A percentile compares a stretch with the other conserved stretches of the same genome.
Conservation (phyloP, 2,888 invertebrate genomes). For the Cataglyphis rosenhaueri region DNA sequence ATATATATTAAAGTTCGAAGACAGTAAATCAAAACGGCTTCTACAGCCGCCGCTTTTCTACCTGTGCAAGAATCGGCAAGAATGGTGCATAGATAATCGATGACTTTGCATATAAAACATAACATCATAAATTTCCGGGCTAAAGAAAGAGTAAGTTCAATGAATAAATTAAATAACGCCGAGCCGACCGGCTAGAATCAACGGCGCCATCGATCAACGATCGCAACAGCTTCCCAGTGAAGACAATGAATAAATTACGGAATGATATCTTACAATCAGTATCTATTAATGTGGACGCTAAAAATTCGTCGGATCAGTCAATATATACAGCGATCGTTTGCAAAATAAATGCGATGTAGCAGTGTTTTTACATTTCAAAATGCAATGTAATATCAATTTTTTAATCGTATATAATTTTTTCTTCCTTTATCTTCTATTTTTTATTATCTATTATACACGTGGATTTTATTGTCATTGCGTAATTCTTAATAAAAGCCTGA, state of each 20-base stretch:
- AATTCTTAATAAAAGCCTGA: not conserved
- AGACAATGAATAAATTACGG: conserved; percentile 50
- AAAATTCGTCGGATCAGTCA: conserved; percentile 25
- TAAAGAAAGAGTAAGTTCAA: conserved; percentile 37
- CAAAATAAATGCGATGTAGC: conserved; percentile 20
- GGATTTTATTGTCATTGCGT: not conserved
- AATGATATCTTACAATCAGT: conserved; percentile 34
- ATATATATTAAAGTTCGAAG: conserved; percentile 34
- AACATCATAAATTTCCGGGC: conserved; percentile 30
- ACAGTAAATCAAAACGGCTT: conserved; percentile 34
- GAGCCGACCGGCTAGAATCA: conserved; percentile 21
- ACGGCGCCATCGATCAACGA: conserved; percentile 47
- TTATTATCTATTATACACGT: conserved; percentile 30
- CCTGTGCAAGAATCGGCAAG: conserved; percentile 35
- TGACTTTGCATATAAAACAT: conserved; percentile 47
- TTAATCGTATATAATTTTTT: not conserved
- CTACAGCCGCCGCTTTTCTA: conserved; percentile 20
- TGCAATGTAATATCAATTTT: conserved; percentile 2
- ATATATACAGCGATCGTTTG: not conserved
- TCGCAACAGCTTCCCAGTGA: conserved; percentile 39
- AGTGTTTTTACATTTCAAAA: not conserved
- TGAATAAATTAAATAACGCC: conserved; percentile 48
- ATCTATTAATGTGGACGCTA: conserved; percentile 34
- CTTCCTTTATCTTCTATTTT: conserved; percentile 8
- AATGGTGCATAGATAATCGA: conserved; percentile 39